Evolutionary conservation across 2,888 invertebrate species (phyloP).

Genomic region (Caenorhabditis virilis): DNA sequence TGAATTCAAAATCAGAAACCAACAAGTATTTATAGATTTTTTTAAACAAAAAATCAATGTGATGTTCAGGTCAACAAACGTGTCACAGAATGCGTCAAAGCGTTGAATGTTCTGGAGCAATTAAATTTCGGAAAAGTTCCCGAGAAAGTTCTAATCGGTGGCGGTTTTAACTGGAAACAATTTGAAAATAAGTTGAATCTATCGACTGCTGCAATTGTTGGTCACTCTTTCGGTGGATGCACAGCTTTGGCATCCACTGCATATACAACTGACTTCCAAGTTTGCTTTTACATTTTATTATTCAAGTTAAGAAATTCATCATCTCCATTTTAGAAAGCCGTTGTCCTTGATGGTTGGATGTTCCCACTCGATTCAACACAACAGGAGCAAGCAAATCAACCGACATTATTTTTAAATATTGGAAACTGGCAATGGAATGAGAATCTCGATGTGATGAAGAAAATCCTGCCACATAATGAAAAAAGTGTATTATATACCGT

Average conservation of each 20-base stretch:
- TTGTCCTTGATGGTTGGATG: conserved; percentile 76
- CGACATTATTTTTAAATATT: conserved; percentile 74
- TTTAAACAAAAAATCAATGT: too few species aligned
- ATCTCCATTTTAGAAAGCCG: conserved; percentile 64
- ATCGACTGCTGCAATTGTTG: conserved; percentile 71
- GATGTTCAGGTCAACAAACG: conserved; percentile 68
- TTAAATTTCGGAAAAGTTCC: conserved; percentile 67
- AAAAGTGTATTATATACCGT: conserved; percentile 44
- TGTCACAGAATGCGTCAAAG: conserved; percentile 69
- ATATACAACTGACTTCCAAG: conserved; percentile 70
- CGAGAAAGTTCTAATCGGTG: conserved; percentile 63
- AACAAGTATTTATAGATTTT: conserved; percentile 67
- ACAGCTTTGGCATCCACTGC: conserved; percentile 74
- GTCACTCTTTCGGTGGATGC: conserved; percentile 78
- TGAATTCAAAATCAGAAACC: conserved; percentile 69
- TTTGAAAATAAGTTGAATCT: conserved; percentile 67
- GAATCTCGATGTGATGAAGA: conserved; percentile 72
- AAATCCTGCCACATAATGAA: conserved; percentile 32
- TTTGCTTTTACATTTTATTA: not conserved
- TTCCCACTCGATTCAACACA: conserved; percentile 72
- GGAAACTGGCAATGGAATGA: conserved; percentile 74
- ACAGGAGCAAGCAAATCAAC: conserved; percentile 71
- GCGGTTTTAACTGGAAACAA: conserved; percentile 69
- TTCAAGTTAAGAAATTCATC: conserved; percentile 6
- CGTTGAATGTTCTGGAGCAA: conserved; percentile 68